phyloP scores from a whole-genome alignment of 2,113 vertebrate genomes.

The Chloroceryle aenea region DNA sequence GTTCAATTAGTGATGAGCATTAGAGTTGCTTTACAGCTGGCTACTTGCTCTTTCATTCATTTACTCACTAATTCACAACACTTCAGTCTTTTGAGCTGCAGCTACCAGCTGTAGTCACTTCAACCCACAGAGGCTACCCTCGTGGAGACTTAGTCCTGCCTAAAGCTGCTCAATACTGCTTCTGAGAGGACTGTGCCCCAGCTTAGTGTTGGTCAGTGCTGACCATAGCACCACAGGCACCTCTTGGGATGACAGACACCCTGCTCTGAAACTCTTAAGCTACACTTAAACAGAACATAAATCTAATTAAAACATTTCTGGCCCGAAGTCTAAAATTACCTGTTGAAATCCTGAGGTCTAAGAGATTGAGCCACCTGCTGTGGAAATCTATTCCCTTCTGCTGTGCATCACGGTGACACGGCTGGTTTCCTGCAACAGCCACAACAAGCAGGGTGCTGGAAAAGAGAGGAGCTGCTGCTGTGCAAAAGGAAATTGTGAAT shows the following conservation, averaged over 20 bases:
- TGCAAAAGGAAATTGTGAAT: not conserved
- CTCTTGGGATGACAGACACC: too few species aligned
- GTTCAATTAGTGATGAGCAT: not conserved
- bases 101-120: not conserved
- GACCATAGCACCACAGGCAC: not conserved
- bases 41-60: not conserved
- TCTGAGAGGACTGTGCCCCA: not conserved
- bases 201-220: not conserved
- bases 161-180: not conserved
- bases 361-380: not conserved
- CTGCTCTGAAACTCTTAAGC: not conserved
- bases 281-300: not conserved
- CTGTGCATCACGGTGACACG: accelerated
- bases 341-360: not conserved
- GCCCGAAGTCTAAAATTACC: not conserved
- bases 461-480: not conserved
- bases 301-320: not conserved
- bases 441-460: not conserved
- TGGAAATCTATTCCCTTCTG: not conserved
- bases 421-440: not conserved
- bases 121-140: not conserved
- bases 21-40: not conserved
- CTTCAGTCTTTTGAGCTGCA: not conserved
- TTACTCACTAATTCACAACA: not conserved
- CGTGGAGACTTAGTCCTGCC: not conserved